phyloP scores from a whole-genome alignment of 2,888 invertebrate genomes.

The Morpho achilles region DNA sequence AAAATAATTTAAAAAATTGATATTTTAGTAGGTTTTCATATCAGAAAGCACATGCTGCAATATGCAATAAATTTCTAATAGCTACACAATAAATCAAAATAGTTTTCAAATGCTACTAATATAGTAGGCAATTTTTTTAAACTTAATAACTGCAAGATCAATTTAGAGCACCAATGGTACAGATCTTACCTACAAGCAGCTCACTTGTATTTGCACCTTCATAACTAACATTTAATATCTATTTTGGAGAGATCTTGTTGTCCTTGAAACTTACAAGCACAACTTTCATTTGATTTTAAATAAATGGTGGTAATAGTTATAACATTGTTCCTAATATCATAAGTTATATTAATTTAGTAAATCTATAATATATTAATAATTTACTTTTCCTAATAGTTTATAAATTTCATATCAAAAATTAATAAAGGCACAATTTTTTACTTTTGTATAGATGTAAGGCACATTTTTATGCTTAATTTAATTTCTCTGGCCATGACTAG shows the following conservation, averaged over 20 bases:
- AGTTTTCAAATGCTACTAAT: constrained; percentile 19
- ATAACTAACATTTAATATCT: constrained; percentile 20
- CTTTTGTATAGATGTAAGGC: constrained; percentile 45
- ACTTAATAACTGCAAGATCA: constrained; percentile 10
- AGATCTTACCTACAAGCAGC: constrained; percentile 10
- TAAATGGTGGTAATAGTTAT: constrained; percentile 8
- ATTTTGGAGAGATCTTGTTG: constrained; percentile 25
- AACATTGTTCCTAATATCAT: constrained; percentile 14
- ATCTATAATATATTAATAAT: constrained; percentile 9
- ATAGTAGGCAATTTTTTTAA: constrained; percentile 14
- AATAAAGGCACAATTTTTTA: constrained; percentile 23
- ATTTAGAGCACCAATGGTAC: constrained; percentile 21
- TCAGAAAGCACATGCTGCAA: background rate
- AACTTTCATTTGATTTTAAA: constrained; percentile 12
- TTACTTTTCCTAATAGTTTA: constrained; percentile 19
- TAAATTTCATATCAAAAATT: constrained; percentile 23
- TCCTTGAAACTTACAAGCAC: constrained; percentile 17
- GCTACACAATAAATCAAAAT: constrained; percentile 9
- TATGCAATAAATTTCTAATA: constrained; percentile 1
- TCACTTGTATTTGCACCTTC: constrained; percentile 16
- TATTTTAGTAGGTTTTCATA: background rate
- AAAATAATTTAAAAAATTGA: too few relatives aligned
- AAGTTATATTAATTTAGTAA: constrained; percentile 11
- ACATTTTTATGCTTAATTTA: constrained; percentile 48
- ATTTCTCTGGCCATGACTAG: constrained; percentile 82